phyloP scores from a whole-genome alignment of 2,113 vertebrate species.

The Polyodon spathula region DNA sequence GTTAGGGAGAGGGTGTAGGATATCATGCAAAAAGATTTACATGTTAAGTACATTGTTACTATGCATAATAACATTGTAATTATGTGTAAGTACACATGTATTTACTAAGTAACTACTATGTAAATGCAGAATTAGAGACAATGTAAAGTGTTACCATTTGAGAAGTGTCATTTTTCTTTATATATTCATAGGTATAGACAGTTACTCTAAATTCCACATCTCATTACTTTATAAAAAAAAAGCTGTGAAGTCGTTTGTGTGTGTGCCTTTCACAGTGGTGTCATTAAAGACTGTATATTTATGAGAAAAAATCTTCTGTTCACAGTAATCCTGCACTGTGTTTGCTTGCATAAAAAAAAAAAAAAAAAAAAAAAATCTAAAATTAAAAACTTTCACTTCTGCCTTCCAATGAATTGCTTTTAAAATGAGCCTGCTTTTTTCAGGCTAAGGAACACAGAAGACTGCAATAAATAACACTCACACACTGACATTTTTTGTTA shows the following conservation, averaged over 20 bases:
- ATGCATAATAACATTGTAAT: no score
- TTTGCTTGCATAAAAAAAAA: constrained; percentile 10
- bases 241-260: no score
- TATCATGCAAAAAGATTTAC: no score
- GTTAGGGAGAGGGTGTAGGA: no score
- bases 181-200: not conserved
- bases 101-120: no score
- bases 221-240: no score
- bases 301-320: not conserved
- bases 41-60: no score
- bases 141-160: no score
- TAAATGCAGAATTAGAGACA: no score
- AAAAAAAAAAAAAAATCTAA: constrained; percentile 15
- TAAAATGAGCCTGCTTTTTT: constrained; percentile 21
- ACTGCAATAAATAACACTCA: constrained; percentile 3
- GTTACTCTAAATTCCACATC: not conserved
- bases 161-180: no score
- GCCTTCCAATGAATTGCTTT: constrained; percentile 30
- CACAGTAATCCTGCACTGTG: not conserved
- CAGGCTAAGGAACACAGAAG: constrained; percentile 3
- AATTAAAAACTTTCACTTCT: constrained; percentile 37
- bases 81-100: no score
- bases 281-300: not conserved
- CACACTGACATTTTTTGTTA: not conserved
- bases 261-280: no score